A percentile compares a stretch with the other conserved stretches of the same genome.
phyloP scores from a whole-genome alignment of 2,797 vertebrate genomes.

The Enteromius trimaculatus region DNA sequence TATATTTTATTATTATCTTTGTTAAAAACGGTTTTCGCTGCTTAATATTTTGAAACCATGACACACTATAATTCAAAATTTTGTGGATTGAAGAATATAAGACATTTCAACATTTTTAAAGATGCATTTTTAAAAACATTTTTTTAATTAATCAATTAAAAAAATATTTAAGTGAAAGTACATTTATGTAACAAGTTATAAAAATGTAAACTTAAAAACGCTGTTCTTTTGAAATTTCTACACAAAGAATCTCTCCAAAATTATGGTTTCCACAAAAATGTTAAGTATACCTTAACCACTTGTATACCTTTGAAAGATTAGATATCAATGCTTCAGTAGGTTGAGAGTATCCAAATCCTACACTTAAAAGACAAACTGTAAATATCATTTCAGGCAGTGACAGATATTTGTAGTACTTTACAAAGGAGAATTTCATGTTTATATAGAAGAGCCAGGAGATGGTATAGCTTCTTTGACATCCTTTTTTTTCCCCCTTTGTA shows the following conservation, averaged over 20 bases:
- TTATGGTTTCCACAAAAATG: background rate
- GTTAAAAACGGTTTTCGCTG: too few relatives aligned
- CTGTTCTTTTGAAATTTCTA: too few relatives aligned
- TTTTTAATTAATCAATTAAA: too few relatives aligned
- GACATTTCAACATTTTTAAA: too few relatives aligned
- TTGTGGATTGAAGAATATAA: too few relatives aligned
- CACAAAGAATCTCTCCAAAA: too few relatives aligned
- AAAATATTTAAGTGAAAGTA: too few relatives aligned
- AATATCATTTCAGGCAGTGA: background rate
- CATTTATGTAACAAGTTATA: too few relatives aligned
- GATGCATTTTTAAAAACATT: too few relatives aligned
- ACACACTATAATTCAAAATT: too few relatives aligned
- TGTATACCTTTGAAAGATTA: background rate
- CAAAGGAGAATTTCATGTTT: background rate
- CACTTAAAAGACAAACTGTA: constrained; percentile 15
- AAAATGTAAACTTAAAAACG: too few relatives aligned
- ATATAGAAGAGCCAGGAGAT: constrained; percentile 3
- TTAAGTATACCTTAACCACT: constrained; percentile 1
- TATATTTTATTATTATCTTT: too few relatives aligned
- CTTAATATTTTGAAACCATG: background rate
- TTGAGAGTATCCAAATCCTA: constrained; percentile 30
- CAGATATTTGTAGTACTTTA: constrained; percentile 10
- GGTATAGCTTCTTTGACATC: background rate
- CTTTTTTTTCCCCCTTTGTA: background rate
- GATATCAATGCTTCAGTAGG: background rate